A percentile compares a stretch with the other conserved stretches of the same genome.
phyloP scores from a whole-genome alignment of 2,113 vertebrate genomes.

The Glareola pratincola region DNA sequence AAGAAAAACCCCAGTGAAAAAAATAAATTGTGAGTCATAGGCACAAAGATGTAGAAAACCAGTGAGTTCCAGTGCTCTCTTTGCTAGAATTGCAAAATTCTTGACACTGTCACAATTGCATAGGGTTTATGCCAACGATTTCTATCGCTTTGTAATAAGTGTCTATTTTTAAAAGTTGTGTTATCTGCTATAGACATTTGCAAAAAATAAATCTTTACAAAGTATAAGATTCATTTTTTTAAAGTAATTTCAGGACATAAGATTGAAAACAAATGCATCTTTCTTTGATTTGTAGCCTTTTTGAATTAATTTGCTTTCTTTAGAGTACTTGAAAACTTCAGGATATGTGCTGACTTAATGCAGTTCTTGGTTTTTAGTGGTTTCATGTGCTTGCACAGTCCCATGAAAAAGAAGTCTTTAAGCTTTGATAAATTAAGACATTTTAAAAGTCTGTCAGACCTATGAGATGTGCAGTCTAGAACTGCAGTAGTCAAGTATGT shows the following conservation, averaged over 20 bases:
- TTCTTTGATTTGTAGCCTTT: background rate
- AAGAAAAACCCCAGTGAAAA: background rate
- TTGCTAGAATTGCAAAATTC: background rate
- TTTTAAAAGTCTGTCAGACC: background rate
- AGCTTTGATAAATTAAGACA: background rate
- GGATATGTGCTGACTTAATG: background rate
- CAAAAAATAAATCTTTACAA: background rate
- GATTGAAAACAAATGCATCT: background rate
- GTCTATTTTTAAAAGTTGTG: background rate
- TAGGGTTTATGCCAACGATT: background rate
- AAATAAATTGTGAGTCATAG: background rate
- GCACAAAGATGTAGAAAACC: background rate
- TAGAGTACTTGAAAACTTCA: background rate
- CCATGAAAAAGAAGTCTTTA: background rate
- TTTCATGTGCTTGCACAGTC: background rate
- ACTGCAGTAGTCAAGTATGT: background rate
- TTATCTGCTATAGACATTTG: background rate
- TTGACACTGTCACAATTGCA: background rate
- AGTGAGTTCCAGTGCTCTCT: background rate
- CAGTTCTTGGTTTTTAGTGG: background rate
- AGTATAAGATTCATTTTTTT: background rate
- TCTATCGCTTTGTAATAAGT: background rate
- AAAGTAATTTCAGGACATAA: background rate
- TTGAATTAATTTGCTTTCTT: background rate
- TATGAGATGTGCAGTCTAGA: background rate